Conservation (phyloP, 92 coral and sea anemone genomes). For the Phymanthus crucifer region DNA sequence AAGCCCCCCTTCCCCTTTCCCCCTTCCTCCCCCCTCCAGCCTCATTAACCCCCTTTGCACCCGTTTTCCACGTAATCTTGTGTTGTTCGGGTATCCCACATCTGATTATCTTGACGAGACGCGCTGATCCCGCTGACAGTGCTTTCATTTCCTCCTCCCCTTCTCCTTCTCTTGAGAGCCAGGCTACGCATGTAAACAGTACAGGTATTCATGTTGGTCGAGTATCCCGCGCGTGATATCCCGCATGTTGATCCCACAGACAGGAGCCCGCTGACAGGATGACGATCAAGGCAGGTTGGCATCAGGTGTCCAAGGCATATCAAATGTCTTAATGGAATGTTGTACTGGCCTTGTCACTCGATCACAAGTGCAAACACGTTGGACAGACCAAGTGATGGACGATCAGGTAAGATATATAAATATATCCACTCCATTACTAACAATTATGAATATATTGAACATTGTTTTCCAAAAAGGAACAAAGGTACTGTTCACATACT, state of each 20-base stretch:
- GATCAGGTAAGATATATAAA: slow-evolving; percentile 4
- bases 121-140: no score
- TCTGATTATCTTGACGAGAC: no score
- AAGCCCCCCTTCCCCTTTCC: no score
- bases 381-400: background rate
- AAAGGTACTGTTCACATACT: background rate
- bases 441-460: background rate
- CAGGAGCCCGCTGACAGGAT: background rate
- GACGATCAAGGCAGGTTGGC: no score
- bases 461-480: background rate
- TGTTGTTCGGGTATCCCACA: no score
- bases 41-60: no score
- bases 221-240: background rate
- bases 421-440: background rate
- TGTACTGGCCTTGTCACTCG: background rate
- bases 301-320: background rate
- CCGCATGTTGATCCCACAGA: background rate
- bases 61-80: no score
- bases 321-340: background rate
- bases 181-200: no score
- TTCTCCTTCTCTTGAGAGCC: no score
- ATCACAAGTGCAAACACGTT: background rate
- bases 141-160: no score
- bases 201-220: background rate
- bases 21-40: no score